Evolutionary conservation across 2,797 vertebrate genomes (phyloP).

Genomic region (Darevskia nairensis): DNA sequence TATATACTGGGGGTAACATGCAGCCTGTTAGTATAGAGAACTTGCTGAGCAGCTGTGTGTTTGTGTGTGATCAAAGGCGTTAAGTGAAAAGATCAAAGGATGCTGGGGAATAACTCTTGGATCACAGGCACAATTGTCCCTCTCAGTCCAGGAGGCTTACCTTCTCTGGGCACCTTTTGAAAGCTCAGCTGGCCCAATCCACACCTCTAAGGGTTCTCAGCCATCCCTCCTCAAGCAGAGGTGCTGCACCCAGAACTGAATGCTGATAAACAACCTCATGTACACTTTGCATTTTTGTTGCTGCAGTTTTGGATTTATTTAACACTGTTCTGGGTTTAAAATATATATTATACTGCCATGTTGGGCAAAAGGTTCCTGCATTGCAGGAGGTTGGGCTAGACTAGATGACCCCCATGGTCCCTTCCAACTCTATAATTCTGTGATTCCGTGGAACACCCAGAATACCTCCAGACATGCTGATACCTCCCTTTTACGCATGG

Average conservation of each 20-base stretch:
- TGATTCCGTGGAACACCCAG: too few relatives aligned
- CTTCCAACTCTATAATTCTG: too few relatives aligned
- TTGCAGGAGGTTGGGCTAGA: too few relatives aligned
- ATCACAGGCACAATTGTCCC: neutral
- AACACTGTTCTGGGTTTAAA: neutral
- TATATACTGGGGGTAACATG: neutral
- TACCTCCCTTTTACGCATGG: neutral
- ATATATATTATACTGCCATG: too few relatives aligned
- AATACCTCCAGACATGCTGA: neutral
- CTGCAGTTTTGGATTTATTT: neutral
- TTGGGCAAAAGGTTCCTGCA: too few relatives aligned
- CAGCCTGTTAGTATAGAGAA: neutral
- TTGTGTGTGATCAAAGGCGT: neutral
- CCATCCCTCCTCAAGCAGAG: too few relatives aligned
- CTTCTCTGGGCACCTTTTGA: neutral
- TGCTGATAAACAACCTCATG: accelerated
- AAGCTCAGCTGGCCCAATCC: neutral
- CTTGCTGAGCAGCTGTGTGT: neutral
- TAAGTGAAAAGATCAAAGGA: neutral
- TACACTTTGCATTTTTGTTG: neutral
- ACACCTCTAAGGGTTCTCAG: neutral
- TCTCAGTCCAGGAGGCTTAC: neutral
- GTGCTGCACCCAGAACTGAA: neutral
- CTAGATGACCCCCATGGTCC: too few relatives aligned
- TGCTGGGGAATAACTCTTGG: neutral